phyloP scores from a whole-genome alignment of 2,797 vertebrate species.

The Leptoclinus maculatus region DNA sequence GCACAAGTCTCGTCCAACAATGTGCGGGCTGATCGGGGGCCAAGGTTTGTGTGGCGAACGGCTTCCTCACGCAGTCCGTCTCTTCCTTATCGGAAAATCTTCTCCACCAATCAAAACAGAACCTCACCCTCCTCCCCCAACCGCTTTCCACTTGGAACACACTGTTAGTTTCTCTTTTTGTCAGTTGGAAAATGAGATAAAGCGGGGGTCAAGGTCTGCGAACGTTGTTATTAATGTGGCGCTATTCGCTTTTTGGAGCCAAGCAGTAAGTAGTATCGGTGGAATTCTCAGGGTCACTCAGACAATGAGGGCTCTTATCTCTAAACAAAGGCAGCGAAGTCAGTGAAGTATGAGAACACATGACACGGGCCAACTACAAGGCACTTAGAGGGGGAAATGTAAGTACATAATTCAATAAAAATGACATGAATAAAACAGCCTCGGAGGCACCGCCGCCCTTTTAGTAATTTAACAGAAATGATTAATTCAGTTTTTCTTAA shows the following conservation, averaged over 20 bases:
- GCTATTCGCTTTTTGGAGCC: conserved; percentile 26
- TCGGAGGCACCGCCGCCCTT: background rate
- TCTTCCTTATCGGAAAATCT: conserved; percentile 54
- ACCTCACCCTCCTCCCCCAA: background rate
- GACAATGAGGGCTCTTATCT: conserved; percentile 68
- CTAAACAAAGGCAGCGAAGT: conserved; percentile 36
- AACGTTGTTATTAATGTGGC: conserved; percentile 45
- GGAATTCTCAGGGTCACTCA: conserved; percentile 46
- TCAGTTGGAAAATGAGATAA: conserved; percentile 51
- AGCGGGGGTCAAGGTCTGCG: conserved; percentile 46
- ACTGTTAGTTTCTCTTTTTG: conserved; percentile 23
- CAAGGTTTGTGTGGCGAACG: conserved; percentile 47
- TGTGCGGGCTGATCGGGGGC: conserved; percentile 42
- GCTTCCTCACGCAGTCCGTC: conserved; percentile 45
- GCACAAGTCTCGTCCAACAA: conserved; percentile 40
- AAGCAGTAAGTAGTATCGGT: conserved; percentile 16
- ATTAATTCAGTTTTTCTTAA: background rate
- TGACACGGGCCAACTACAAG: conserved; percentile 16
- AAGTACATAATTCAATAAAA: conserved; percentile 12
- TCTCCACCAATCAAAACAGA: conserved; percentile 48
- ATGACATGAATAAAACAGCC: background rate
- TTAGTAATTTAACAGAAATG: background rate
- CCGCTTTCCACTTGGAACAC: conserved; percentile 31
- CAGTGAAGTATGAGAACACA: conserved; percentile 46
- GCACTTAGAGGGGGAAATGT: conserved; percentile 27